phyloP scores from a whole-genome alignment of 2,797 vertebrate genomes.

The Melanogrammus aeglefinus region DNA sequence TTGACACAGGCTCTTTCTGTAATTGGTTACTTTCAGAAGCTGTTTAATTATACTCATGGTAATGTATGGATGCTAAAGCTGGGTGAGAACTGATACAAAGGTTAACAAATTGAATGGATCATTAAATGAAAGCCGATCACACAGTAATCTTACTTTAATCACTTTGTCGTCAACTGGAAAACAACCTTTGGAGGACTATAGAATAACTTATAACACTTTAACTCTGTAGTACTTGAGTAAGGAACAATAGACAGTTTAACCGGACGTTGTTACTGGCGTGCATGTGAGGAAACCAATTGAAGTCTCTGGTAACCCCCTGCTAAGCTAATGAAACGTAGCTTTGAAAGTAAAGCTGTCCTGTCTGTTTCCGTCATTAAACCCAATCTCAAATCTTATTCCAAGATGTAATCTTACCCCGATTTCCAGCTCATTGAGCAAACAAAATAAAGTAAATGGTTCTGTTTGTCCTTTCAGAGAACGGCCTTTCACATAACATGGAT shows the following conservation, averaged over 20 bases:
- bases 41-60: background rate
- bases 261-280: background rate
- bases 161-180: conserved; percentile 30
- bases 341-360: background rate
- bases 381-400: background rate
- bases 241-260: conserved; percentile 17
- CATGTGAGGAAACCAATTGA: background rate
- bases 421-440: background rate
- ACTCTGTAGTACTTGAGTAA: conserved; percentile 4
- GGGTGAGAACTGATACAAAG: background rate
- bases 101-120: background rate
- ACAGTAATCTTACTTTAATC: background rate
- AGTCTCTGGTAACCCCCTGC: background rate
- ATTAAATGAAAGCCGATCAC: background rate
- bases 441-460: background rate
- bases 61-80: background rate
- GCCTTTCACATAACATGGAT: conserved; percentile 61
- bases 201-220: background rate
- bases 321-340: background rate
- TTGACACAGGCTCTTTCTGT: background rate
- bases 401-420: background rate
- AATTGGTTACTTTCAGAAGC: conserved; percentile 1
- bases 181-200: background rate
- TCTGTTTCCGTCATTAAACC: background rate
- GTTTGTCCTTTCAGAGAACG: conserved; percentile 7